Percentiles rank a stretch among this genome's conserved stretches.
These are phyloP conservation scores for Lithophane ornitopus DNA, from an alignment of 2,888 invertebrate species.

Conservation along the genomic window DNA sequence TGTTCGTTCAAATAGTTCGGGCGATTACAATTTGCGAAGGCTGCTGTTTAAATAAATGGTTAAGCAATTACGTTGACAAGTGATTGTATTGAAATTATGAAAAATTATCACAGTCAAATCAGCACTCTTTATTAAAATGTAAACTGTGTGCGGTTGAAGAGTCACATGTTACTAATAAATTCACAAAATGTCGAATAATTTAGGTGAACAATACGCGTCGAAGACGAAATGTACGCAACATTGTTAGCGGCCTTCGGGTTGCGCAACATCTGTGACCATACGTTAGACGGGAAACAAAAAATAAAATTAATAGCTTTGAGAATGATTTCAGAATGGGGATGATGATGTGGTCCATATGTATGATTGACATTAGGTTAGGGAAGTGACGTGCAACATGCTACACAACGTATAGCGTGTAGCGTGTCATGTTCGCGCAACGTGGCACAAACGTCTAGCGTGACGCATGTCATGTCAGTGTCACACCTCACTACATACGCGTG, in stretches of 20 bases:
- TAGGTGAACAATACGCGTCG: constrained; percentile 60
- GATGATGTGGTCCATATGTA: constrained; percentile 16
- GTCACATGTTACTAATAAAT: constrained; percentile 50
- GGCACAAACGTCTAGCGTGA: constrained; percentile 11
- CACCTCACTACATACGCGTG: constrained; percentile 31
- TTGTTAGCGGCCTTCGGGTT: constrained; percentile 70
- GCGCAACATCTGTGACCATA: constrained; percentile 76
- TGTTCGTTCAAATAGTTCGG: constrained; percentile 42
- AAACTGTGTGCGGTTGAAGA: constrained; percentile 7
- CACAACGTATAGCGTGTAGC: neutral
- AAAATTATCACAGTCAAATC: neutral
- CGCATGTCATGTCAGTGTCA: constrained; percentile 16
- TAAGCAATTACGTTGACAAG: constrained; percentile 4
- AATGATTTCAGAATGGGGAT: constrained; percentile 52
- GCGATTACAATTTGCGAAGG: constrained; percentile 9
- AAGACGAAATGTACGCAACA: constrained; percentile 59
- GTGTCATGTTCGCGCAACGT: constrained; percentile 17
- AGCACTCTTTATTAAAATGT: neutral
- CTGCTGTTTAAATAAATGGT: constrained; percentile 2
- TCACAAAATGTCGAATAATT: constrained; percentile 70
- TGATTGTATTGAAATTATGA: neutral
- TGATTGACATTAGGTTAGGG: neutral
- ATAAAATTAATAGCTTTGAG: constrained; percentile 58
- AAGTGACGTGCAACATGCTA: neutral
- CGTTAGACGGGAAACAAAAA: constrained; percentile 64